A percentile compares a stretch with the other conserved stretches of the same genome.
phyloP scores from a whole-genome alignment of 1,140 invertebrate genomes.

The Penaeus japonicus region DNA sequence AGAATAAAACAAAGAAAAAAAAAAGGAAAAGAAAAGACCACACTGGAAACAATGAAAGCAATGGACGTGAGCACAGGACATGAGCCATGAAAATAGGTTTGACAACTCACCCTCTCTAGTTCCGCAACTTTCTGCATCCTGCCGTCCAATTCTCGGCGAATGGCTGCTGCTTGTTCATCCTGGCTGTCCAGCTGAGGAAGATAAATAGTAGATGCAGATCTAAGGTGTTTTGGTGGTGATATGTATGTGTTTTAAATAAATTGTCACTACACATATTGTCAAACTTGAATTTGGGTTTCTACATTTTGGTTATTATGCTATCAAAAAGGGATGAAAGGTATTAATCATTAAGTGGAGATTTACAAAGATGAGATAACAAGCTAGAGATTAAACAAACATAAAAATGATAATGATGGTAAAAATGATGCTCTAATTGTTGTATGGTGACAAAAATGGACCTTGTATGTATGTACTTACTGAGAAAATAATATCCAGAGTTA shows the following conservation, averaged over 20 bases:
- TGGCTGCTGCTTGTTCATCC: slow-evolving; percentile 99
- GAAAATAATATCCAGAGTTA: too few relatives aligned
- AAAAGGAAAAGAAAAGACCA: background rate
- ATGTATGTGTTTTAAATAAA: background rate
- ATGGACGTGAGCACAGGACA: slow-evolving; percentile 21
- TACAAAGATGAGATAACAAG: too few relatives aligned
- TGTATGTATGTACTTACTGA: too few relatives aligned
- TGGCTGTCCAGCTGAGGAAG: slow-evolving; percentile 88
- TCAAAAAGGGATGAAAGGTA: too few relatives aligned
- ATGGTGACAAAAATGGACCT: too few relatives aligned
- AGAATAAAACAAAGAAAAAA: background rate
- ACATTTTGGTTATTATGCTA: too few relatives aligned
- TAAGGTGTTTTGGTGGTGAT: too few relatives aligned
- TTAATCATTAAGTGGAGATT: too few relatives aligned
- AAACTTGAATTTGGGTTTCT: too few relatives aligned
- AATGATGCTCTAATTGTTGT: background rate
- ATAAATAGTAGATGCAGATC: slow-evolving; percentile 49
- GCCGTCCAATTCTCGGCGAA: slow-evolving; percentile 96
- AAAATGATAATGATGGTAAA: background rate
- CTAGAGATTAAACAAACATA: background rate
- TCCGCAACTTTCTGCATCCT: slow-evolving; percentile 94
- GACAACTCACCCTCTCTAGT: slow-evolving; percentile 88
- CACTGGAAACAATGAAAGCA: background rate
- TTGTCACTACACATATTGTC: background rate
- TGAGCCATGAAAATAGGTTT: background rate